Evolutionary conservation across 2,888 invertebrate species (phyloP), one percentile per base, ranked within the genome.

Genomic region (Watsonalla binaria): DNA sequence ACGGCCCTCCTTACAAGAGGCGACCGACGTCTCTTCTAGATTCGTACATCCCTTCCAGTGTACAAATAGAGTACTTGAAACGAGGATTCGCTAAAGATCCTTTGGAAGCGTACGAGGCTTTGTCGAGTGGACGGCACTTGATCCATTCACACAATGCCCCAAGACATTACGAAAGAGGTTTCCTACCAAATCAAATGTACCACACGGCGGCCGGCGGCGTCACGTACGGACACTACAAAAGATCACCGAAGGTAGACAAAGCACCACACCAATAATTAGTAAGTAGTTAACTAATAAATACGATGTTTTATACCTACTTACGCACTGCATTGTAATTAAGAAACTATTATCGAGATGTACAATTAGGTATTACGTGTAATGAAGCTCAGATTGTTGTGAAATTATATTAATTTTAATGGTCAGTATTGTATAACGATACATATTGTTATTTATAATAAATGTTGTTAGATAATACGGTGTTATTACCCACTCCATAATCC

Each of bases 41-140:
- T 48, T 93, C 93, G 0, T 93, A 93, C 53, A 89, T 93, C 54
- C 93, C 93, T 47, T 93, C 93, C 42, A 90, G 90, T 66, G 70
- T 93, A 54, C 91, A 92, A 64, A 59, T 85, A 33, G 90, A 91
- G 61, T 92, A 91, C 50, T 62, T 92, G 48, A 91, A 90, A 60
- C 74, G 87, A 65, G 91, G 91, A 45, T 77, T 79, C 47, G 72
- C 81, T 6, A 89, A 84, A 57, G 90, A 92, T 59, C 88, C 90
- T 6, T 47, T 84, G 11, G 68, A 79, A 0, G 82, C 86, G 0
- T 92, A 89, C 46, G 91, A 92, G 39, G 85, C 87, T 4, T 62
- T 92, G 52, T 79, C 89, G 0, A 84, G 69, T 54, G 84, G 82
- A 0, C 76, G 84, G 14, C 80, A 81, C 52, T 76, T 78, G 45